Percentiles rank a stretch among this genome's conserved stretches.
Evolutionary conservation across 2,113 vertebrate genomes (phyloP).

Genomic region (Tonatia bakeri): DNA sequence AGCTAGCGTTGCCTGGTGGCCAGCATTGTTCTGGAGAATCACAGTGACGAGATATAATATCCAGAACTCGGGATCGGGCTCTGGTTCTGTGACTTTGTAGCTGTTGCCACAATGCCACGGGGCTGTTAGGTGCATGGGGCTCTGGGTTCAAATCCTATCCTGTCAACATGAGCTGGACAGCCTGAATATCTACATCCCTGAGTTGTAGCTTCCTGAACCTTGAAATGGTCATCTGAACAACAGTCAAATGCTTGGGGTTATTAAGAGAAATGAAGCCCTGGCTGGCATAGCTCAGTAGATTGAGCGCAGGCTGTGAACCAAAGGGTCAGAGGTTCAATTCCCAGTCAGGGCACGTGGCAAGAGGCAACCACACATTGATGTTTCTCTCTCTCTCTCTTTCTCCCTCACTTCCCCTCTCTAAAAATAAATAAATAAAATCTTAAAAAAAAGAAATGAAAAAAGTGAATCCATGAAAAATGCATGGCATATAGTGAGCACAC

Average conservation of each 20-base stretch:
- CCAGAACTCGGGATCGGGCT: fast-evolving
- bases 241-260: background rate
- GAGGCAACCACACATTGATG: too few relatives aligned
- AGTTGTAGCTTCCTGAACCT: background rate
- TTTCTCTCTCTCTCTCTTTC: too few relatives aligned
- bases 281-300: too few relatives aligned
- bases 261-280: background rate
- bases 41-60: too few relatives aligned
- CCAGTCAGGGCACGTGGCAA: too few relatives aligned
- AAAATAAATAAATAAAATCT: too few relatives aligned
- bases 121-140: fast-evolving
- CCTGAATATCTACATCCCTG: background rate
- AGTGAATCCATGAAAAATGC: background rate
- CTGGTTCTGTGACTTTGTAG: background rate
- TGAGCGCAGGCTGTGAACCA: too few relatives aligned
- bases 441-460: too few relatives aligned
- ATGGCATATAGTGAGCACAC: background rate
- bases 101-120: fast-evolving
- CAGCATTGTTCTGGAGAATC: background rate
- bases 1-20: too few relatives aligned
- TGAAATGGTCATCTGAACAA: background rate
- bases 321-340: too few relatives aligned
- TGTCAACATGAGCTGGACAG: background rate
- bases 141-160: background rate
- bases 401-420: too few relatives aligned